These are phyloP conservation scores for Pseudopipra pipra DNA, from an alignment of 2,113 vertebrate genomes.

Conservation along the genomic window DNA sequence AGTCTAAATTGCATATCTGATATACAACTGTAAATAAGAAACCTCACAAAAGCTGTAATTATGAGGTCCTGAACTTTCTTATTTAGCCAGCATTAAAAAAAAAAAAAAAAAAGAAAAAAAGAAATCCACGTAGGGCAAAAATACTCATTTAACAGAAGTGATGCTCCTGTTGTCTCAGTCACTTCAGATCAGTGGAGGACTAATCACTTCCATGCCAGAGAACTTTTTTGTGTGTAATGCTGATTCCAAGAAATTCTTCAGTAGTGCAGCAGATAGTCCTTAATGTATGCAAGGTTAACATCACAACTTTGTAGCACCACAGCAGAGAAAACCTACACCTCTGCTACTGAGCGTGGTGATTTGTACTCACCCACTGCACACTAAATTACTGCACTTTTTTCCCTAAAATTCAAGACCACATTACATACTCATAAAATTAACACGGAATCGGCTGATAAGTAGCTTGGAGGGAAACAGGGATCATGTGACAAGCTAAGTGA, in stretches of 20 bases:
- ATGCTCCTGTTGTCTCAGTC: neutral
- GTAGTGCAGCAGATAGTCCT: neutral
- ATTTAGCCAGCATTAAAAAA: neutral
- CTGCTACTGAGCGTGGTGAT: neutral
- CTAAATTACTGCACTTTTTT: neutral
- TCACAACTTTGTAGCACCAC: neutral
- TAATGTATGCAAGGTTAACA: neutral
- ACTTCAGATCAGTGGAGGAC: neutral
- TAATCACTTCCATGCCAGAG: neutral
- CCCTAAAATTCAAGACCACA: neutral
- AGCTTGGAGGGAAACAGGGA: neutral
- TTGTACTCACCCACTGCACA: neutral
- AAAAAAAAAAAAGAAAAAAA: neutral
- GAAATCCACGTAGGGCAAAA: neutral
- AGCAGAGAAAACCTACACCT: neutral
- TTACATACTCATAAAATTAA: neutral
- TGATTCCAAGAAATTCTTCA: neutral
- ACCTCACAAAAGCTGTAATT: neutral
- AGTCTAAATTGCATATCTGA: neutral
- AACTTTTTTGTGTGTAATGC: neutral
- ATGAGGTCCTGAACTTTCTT: neutral
- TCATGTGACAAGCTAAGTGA: neutral
- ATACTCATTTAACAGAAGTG: too few relatives aligned
- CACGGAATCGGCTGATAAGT: neutral
- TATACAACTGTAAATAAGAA: neutral